Conservation (phyloP, 1,140 invertebrate genomes). For the Muscidifurax raptorellus region DNA sequence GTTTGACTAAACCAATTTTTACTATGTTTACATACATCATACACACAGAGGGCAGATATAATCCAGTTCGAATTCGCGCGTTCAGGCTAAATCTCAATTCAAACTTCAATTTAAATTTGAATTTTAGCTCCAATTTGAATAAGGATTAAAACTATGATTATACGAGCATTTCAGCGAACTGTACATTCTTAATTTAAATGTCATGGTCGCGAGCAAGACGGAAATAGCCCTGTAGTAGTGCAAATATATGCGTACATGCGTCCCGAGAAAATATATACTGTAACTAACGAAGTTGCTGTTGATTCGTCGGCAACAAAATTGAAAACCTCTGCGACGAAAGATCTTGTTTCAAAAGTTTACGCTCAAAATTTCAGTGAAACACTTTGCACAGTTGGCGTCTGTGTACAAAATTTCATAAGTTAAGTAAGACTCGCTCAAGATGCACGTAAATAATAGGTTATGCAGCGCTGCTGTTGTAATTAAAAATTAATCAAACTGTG, state of each 20-base stretch:
- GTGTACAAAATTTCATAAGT: neutral
- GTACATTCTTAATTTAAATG: slow-evolving; percentile 9
- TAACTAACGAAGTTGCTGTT: neutral
- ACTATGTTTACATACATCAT: too few species aligned
- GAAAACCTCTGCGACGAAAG: neutral
- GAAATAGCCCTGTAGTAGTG: neutral
- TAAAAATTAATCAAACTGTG: neutral
- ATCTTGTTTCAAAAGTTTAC: too few species aligned
- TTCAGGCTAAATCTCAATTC: neutral
- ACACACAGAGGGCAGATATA: neutral
- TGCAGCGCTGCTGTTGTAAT: neutral
- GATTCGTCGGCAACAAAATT: neutral
- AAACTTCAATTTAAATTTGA: slow-evolving; percentile 34
- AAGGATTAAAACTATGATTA: neutral
- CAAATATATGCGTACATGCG: too few species aligned
- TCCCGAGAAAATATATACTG: neutral
- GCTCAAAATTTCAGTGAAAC: too few species aligned
- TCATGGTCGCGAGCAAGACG: neutral
- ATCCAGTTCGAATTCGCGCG: neutral
- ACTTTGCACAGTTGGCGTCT: too few species aligned
- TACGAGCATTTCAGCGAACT: neutral
- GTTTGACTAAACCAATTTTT: too few species aligned
- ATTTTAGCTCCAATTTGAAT: neutral
- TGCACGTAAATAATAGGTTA: neutral
- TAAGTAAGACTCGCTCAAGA: neutral